Evolutionary conservation across 2,113 vertebrate genomes (phyloP).

Genomic region (Xenopus borealis): DNA sequence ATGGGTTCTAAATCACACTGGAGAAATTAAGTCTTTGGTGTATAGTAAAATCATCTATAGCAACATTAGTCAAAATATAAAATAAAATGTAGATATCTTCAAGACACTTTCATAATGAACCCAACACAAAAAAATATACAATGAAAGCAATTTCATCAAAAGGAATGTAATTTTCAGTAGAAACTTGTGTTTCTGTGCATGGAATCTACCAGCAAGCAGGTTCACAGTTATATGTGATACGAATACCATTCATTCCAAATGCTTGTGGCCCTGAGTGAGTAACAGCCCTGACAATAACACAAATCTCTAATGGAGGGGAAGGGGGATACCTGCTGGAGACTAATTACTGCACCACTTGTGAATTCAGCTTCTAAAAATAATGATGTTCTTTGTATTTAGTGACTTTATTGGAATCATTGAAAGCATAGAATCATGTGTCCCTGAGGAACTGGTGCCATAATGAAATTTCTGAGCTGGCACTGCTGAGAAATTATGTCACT

Average conservation of each 20-base stretch:
- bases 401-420: not conserved
- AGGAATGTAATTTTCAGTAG: no score
- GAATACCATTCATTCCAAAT: no score
- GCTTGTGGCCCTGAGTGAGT: not conserved
- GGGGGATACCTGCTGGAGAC: not conserved
- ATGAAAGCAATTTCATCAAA: no score
- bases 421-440: not conserved
- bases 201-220: no score
- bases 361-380: not conserved
- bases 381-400: not conserved
- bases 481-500: not conserved
- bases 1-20: conserved; percentile 36
- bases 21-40: no score
- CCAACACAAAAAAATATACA: no score
- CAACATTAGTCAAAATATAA: no score
- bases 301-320: not conserved
- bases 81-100: no score
- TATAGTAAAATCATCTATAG: no score
- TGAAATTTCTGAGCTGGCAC: not conserved
- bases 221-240: no score
- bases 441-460: not conserved
- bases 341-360: not conserved
- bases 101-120: no score
- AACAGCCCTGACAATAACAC: not conserved
- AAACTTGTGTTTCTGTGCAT: no score